Evolutionary conservation across 2,797 vertebrate species (phyloP).

Genomic region (Microctenopoma steveboyesi): DNA sequence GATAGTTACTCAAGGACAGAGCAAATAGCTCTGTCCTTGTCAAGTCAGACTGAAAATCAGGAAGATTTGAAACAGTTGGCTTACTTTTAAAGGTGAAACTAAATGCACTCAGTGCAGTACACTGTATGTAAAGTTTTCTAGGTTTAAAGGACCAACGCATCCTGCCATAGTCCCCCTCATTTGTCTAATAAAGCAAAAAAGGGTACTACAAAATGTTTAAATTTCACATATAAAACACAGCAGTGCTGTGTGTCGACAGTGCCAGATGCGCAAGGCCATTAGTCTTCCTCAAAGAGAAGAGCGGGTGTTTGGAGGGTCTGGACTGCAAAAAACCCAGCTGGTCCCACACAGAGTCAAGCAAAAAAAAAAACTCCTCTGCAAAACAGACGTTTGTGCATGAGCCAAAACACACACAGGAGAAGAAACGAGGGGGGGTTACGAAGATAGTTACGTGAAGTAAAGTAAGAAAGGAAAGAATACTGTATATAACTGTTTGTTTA

Average conservation of each 20-base stretch:
- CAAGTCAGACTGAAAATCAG: conserved; percentile 10
- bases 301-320: conserved; percentile 22
- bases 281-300: conserved; percentile 30
- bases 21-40: conserved; percentile 41
- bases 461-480: not conserved
- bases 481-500: conserved; percentile 2
- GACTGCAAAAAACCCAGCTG: conserved; percentile 10
- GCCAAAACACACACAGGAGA: conserved; percentile 44
- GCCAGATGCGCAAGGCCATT: conserved; percentile 29
- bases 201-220: conserved; percentile 1
- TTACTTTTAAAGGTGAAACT: not conserved
- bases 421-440: conserved; percentile 14
- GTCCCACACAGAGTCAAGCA: conserved; percentile 28
- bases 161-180: not conserved
- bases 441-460: not conserved
- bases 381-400: conserved; percentile 52
- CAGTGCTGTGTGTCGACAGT: conserved; percentile 9
- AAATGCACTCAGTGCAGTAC: not conserved
- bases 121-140: not conserved
- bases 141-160: not conserved
- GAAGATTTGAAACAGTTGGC: conserved; percentile 9
- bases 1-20: conserved; percentile 16
- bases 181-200: not conserved
- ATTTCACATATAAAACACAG: conserved; percentile 25
- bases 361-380: conserved; percentile 26